Base-by-base conservation (phyloP, 1,140 invertebrate genomes). In the Cephus cinctus region DNA sequence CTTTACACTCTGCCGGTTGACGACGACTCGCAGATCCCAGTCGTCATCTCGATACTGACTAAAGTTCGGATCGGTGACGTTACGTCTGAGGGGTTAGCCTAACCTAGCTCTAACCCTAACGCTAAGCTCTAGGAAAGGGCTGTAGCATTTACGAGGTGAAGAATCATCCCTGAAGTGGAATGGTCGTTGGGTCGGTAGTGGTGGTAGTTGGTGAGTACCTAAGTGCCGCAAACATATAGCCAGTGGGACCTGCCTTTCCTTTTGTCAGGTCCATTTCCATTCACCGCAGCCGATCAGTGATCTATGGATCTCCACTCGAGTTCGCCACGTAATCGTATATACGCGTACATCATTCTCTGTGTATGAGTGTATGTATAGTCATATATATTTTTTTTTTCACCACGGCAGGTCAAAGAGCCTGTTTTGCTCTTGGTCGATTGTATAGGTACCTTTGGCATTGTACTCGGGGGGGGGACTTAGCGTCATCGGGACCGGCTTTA, bases 241-340 rank as follows among this genome's bases (percentile, higher is more conserved):
- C 21, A 31, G 22, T 36, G 51, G 65, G 57, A 71, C 68, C 68
- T 71, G 68, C 59, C 32, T 39, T 41, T 32, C 34, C 39, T 41
- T 54, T 57, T 54, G 47, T 44, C 35, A 30, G 55, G 54, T 23
- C 31, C 52, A 36, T 56, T 60, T 55, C 53, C 54, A 60, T 66
- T 69, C 46, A 54, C 25, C 44, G 48, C 31, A 62, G 55, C 43
- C 47, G 50, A 58, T 65, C 59, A 51, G 46, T 65, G 66, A 71
- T 71, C 65, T 69, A 67, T 65, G 56, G 48, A 67, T 61, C 61
- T 60, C 65, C 61, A 69, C 67, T 69, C 66, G 65, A 68, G 61
- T 63, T 56, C 34, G 54, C 34, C 38, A 36, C 49, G 51, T 63
- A 63, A 64, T 64, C 62, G 56, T 56, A 67, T 67, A 68, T n/a